Evolutionary conservation across 2,113 vertebrate species (phyloP), one percentile per base, ranked within the genome.

Genomic region (Psittacula cyanocephala): DNA sequence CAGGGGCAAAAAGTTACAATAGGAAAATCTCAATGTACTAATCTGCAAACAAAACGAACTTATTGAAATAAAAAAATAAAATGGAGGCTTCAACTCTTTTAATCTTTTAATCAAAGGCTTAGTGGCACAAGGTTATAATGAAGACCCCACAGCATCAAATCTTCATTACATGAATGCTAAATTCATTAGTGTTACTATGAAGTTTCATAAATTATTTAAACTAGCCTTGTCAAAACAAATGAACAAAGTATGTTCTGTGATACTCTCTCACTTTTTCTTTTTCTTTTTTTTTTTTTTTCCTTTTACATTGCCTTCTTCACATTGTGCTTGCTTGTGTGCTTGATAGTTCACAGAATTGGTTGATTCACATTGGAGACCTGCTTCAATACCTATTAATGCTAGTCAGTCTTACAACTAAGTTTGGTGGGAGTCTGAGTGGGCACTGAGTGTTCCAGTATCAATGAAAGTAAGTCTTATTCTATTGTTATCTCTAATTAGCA

Each of bases 181-280:
- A 91, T 94, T 96, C 74, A 95, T 95, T 96, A 95, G 65, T 50
- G 52, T 76, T 92, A 53, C 69, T 86, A 84, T 79, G 90, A 94
- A 93, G 69, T 95, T 89, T 84, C 65, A 92, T 95, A 79, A 88
- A 91, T 93, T 91, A 82, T 96, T 94, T 94, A 94, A 94, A 93
- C 41, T 91, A 88, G 67, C 15, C 90, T 91, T 94, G 93, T 94
- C 90, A 94, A 92, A 96, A 94, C 83, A 94, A 95, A 94, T 89
- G 62, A 91, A 76, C 35, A 81, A 94, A 93, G 25, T 29, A 49
- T 5, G 4, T 55, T 94, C 82, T 94, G 43, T 78, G 43, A 86
- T 78, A 49, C 15, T 53, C 4, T 28, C 63, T 6, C 22, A 35
- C 3, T 70, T 23, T 59, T n/a, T 37, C 7, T 17, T 3, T 10